phyloP scores from a whole-genome alignment of 2,888 invertebrate species.

The Hipparchia semele region DNA sequence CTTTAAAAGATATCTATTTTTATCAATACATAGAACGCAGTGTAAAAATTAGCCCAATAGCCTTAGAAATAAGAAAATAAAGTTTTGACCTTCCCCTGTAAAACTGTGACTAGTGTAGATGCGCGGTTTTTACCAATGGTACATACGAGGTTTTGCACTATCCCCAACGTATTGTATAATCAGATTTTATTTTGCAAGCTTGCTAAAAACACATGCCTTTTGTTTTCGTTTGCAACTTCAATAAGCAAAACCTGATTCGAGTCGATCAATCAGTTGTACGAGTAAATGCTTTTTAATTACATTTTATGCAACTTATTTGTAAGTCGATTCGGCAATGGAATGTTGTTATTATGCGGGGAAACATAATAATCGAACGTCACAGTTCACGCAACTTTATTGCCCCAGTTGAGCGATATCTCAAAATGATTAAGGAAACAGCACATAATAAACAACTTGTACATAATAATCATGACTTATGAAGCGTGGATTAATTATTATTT shows the following conservation, averaged over 20 bases:
- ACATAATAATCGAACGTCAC: constrained; percentile 24
- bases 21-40: no score
- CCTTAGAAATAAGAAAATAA: no score
- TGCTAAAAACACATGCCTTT: background rate
- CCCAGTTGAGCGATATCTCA: constrained; percentile 22
- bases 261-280: background rate
- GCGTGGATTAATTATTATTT: constrained; percentile 34
- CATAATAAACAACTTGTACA: constrained; percentile 13
- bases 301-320: constrained; percentile 18
- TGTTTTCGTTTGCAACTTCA: background rate
- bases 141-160: no score
- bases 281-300: background rate
- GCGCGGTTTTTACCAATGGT: no score
- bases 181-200: constrained; percentile 27
- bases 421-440: constrained; percentile 39
- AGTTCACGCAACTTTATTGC: constrained; percentile 23
- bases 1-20: no score
- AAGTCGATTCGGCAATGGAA: constrained; percentile 27
- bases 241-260: constrained; percentile 7
- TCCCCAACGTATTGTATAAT: constrained; percentile 21
- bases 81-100: no score
- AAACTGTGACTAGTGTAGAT: no score
- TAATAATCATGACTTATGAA: constrained; percentile 20
- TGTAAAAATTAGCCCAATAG: no score
- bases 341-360: constrained; percentile 28